phyloP scores from a whole-genome alignment of 2,113 vertebrate genomes.

The Coptodon bakossiorum region DNA sequence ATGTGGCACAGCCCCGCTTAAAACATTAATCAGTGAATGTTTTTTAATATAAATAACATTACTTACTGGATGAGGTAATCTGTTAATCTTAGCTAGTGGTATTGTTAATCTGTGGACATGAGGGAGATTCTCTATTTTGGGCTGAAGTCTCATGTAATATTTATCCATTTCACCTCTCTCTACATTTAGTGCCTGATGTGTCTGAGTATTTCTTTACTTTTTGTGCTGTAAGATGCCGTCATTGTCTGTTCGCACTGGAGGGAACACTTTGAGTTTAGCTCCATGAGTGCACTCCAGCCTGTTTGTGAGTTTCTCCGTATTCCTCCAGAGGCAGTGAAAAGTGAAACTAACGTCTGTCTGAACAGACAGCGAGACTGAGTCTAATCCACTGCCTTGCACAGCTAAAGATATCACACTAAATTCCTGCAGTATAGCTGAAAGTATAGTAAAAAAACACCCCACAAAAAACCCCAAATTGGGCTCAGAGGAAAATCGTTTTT shows the following conservation, averaged over 20 bases:
- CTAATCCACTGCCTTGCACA: not conserved
- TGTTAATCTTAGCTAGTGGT: constrained; percentile 29
- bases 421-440: constrained; percentile 7
- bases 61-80: constrained; percentile 28
- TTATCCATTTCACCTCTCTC: constrained; percentile 55
- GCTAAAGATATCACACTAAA: constrained; percentile 17
- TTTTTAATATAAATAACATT: not conserved
- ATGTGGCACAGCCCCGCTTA: not conserved
- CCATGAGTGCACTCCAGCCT: constrained; percentile 6
- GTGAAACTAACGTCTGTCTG: constrained; percentile 20
- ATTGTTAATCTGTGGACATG: constrained; percentile 36
- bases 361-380: not conserved
- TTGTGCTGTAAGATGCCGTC: not conserved
- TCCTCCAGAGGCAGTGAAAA: constrained; percentile 40
- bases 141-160: constrained; percentile 66
- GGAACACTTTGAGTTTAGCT: constrained; percentile 2
- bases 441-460: not conserved
- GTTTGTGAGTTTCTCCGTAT: constrained; percentile 32
- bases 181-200: constrained; percentile 20
- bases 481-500: not conserved
- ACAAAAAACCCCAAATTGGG: rapidly evolving
- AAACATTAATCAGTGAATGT: not conserved
- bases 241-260: constrained; percentile 10
- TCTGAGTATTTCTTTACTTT: constrained; percentile 34
- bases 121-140: constrained; percentile 66